These are phyloP conservation scores for Sarotherodon lohbergeri DNA, from an alignment of 2,113 vertebrate species.

Conservation along the genomic window DNA sequence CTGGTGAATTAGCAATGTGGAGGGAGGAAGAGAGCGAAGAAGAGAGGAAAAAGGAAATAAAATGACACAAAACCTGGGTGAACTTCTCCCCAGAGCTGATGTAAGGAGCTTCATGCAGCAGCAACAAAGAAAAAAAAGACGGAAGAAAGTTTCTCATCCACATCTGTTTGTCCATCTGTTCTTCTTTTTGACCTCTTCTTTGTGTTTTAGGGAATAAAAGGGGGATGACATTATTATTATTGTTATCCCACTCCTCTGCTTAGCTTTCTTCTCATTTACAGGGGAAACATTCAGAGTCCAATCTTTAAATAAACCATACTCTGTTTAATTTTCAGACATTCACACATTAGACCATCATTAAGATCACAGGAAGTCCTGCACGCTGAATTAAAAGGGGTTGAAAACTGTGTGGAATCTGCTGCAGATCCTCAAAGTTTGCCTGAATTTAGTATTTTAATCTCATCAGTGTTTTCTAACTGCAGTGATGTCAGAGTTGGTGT, in stretches of 20 bases:
- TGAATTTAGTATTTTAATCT: not conserved
- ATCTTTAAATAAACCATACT: not conserved
- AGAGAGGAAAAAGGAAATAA: not conserved
- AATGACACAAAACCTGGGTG: not conserved
- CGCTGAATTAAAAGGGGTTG: not conserved
- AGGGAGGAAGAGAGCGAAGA: not conserved
- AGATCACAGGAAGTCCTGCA: not conserved
- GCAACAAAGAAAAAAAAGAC: not conserved
- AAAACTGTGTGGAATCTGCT: not conserved
- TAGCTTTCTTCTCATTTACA: not conserved
- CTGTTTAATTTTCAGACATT: not conserved
- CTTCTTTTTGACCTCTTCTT: not conserved
- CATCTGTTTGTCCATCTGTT: not conserved
- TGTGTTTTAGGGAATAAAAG: not conserved
- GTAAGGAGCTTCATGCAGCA: not conserved
- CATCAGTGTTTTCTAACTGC: not conserved
- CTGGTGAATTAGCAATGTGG: constrained; percentile 12
- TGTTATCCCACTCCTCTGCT: not conserved
- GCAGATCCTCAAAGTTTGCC: not conserved
- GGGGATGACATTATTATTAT: not conserved
- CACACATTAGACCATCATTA: not conserved
- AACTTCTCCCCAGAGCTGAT: not conserved
- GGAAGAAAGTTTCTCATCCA: not conserved
- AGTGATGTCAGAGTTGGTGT: not conserved
- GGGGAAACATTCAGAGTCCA: not conserved